A percentile compares a stretch with the other conserved stretches of the same genome.
These are phyloP conservation scores for Neopelma chrysocephalum DNA, from an alignment of 2,797 vertebrate species.

Conservation along the genomic window DNA sequence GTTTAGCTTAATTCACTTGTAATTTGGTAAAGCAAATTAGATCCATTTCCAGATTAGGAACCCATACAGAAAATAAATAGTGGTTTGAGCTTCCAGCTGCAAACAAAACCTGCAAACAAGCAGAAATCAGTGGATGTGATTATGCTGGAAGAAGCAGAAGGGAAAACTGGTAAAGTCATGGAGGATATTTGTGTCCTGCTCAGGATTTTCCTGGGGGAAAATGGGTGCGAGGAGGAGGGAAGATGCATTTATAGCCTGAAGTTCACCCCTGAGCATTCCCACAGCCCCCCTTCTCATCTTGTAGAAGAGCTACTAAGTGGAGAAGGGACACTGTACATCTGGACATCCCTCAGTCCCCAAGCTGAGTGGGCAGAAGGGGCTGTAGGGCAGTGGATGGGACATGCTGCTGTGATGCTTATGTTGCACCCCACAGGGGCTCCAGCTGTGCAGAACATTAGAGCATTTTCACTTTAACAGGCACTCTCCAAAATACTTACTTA, in stretches of 20 bases:
- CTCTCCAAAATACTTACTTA: not conserved
- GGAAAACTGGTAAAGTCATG: not conserved
- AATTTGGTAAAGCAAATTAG: slow-evolving; percentile 55
- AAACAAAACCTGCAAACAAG: slow-evolving; percentile 5
- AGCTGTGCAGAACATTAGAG: not conserved
- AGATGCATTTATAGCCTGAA: not conserved
- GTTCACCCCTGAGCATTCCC: not conserved
- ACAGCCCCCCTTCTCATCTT: not conserved
- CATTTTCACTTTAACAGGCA: not conserved
- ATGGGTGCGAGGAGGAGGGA: not conserved
- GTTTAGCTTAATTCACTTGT: slow-evolving; percentile 30
- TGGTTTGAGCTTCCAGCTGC: slow-evolving; percentile 11
- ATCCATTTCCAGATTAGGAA: slow-evolving; percentile 46
- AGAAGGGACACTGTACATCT: not conserved
- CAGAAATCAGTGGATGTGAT: not conserved
- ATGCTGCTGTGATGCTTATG: fast-evolving
- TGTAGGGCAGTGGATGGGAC: not conserved
- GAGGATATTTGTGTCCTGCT: not conserved
- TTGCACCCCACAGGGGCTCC: not conserved
- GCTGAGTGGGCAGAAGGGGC: not conserved
- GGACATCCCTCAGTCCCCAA: fast-evolving
- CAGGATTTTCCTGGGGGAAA: not conserved
- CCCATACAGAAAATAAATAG: not conserved
- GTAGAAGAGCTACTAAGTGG: not conserved
- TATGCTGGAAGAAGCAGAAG: not conserved